Percentiles rank a stretch among this genome's conserved stretches.
Conservation (phyloP, 2,888 invertebrate species). For the Balanococcus diminutus region DNA sequence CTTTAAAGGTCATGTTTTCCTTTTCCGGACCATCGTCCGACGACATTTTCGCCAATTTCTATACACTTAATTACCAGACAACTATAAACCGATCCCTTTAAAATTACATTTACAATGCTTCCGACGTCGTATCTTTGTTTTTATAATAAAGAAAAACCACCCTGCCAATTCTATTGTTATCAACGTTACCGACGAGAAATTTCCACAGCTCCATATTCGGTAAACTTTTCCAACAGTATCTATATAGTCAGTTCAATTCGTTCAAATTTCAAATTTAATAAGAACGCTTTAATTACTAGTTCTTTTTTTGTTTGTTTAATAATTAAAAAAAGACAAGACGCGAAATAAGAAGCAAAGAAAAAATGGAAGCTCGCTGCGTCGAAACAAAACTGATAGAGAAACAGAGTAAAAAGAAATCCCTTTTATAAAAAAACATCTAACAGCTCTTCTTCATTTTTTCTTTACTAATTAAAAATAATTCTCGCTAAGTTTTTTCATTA, state of each 20-base stretch:
- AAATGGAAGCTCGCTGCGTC: neutral
- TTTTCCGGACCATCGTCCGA: constrained; percentile 39
- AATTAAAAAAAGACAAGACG: constrained; percentile 17
- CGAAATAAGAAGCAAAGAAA: neutral
- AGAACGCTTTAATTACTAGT: constrained; percentile 41
- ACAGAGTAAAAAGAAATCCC: neutral
- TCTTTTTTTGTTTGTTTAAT: constrained; percentile 40
- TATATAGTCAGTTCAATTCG: neutral
- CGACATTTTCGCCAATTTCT: constrained; percentile 33
- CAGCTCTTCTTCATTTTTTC: constrained; percentile 40
- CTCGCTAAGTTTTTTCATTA: constrained; percentile 42
- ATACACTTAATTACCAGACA: constrained; percentile 20
- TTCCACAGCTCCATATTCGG: neutral
- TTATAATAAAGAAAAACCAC: neutral
- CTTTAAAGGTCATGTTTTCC: constrained; percentile 42
- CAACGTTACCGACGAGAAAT: neutral
- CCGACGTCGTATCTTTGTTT: neutral
- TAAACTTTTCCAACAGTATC: neutral
- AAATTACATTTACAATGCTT: neutral
- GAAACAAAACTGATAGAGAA: neutral
- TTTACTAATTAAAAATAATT: constrained; percentile 54
- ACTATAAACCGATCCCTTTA: neutral
- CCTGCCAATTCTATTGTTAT: neutral
- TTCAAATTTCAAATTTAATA: constrained; percentile 47
- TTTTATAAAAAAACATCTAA: neutral